Base-by-base conservation (phyloP, 2,888 invertebrate genomes). In the Leptinotarsa tumamoca region DNA sequence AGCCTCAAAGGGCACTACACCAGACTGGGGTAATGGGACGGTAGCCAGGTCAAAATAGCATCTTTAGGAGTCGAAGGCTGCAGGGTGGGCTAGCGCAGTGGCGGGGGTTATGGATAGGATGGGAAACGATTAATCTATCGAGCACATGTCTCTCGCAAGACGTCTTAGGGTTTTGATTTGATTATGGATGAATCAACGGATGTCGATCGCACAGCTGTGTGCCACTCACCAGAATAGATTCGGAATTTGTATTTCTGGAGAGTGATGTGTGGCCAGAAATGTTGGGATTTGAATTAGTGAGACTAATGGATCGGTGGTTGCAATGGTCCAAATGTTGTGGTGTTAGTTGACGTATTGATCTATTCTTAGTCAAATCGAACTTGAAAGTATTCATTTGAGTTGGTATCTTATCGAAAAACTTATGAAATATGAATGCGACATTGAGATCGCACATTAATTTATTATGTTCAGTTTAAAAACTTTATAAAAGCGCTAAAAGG, bases 21-120 rank as follows among this genome's bases (percentile, higher is more conserved):
- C 75, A 79, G 77, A 80, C 79, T 79, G 79, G 76, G 71, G 76
- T 79, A 78, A 79, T 80, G 80, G 79, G 80, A 79, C 80, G 82
- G 80, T 79, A 80, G 80, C 77, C 82, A 81, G 84, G 83, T 83
- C 83, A 82, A 78, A 83, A 84, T 81, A 82, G 83, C 81, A 81
- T 81, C 82, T 82, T 82, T 83, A 74, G 73, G 67, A 77, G 73
- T 79, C 69, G 77, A 70, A 75, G 76, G 75, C 77, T 76, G 78
- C 74, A 75, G 78, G 80, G 49, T 71, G 61, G 54, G 68, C 66
- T 72, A 33, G 61, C 18, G 58, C 76, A 79, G 75, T 49, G 77
- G 76, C 71, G 76, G 74, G 66, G 72, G 67, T 43, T 61, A 51
- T 63, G 21, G 50, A 50, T 67, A 27, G 51, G 23, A 18, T 18